Evolutionary conservation across 2,113 vertebrate species (phyloP).

Genomic region (Butorides virescens): DNA sequence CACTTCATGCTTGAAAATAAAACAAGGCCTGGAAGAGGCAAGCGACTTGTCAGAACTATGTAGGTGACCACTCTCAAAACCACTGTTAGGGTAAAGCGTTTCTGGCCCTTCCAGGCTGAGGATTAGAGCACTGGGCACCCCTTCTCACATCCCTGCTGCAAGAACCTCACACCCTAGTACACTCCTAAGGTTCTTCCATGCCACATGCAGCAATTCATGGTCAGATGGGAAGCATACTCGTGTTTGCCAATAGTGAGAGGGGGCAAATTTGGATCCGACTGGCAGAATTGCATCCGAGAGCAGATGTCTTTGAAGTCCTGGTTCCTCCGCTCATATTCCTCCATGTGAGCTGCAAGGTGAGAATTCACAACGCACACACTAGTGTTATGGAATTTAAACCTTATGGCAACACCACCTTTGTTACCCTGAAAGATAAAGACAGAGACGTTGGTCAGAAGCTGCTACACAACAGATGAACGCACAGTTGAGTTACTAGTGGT

Average conservation of each 20-base stretch:
- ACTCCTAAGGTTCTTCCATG: background rate
- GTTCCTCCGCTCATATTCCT: slow-evolving; percentile 92
- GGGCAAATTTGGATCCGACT: slow-evolving; percentile 73
- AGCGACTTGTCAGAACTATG: background rate
- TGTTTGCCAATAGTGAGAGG: slow-evolving; percentile 89
- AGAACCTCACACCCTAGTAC: background rate
- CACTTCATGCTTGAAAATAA: background rate
- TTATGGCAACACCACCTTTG: slow-evolving; percentile 92
- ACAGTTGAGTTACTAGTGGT: background rate
- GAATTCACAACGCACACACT: slow-evolving; percentile 92
- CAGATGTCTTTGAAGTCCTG: slow-evolving; percentile 97
- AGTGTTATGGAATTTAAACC: slow-evolving; percentile 93
- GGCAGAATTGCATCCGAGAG: slow-evolving; percentile 87
- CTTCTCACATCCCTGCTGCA: background rate
- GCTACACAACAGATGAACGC: background rate
- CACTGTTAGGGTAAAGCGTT: background rate
- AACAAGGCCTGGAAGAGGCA: background rate
- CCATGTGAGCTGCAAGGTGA: slow-evolving; percentile 91
- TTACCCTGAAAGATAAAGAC: slow-evolving; percentile 83
- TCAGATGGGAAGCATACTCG: slow-evolving; percentile 73
- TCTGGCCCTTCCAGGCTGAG: background rate
- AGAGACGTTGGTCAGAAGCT: background rate
- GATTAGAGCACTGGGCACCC: background rate
- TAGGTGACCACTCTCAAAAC: background rate
- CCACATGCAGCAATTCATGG: background rate